A percentile compares a stretch with the other conserved stretches of the same genome.
phyloP scores from a whole-genome alignment of 2,797 vertebrate species.

The Emys orbicularis region DNA sequence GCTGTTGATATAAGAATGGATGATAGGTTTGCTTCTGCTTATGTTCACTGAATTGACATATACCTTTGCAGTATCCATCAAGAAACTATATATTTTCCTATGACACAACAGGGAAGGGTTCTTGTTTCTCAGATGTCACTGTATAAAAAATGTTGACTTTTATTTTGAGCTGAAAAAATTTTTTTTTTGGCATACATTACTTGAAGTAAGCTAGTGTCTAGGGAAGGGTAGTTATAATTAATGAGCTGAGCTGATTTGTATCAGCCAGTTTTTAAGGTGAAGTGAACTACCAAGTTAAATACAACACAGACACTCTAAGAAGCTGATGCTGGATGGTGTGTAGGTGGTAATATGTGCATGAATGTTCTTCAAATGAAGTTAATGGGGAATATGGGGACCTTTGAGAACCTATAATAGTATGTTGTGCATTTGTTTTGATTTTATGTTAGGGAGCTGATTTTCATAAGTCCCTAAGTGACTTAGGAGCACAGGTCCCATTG shows the following conservation, averaged over 20 bases:
- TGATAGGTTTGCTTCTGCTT: too few relatives aligned
- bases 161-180: slow-evolving; percentile 52
- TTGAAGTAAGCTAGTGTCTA: slow-evolving; percentile 64
- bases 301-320: not conserved
- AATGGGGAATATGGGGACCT: not conserved
- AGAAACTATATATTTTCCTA: not conserved
- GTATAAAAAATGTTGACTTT: not conserved
- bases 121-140: not conserved
- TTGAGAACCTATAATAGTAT: not conserved
- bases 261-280: slow-evolving; percentile 65
- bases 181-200: slow-evolving; percentile 72
- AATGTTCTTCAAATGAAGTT: slow-evolving; percentile 18
- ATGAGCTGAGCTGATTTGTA: slow-evolving; percentile 56
- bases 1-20: too few relatives aligned
- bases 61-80: not conserved
- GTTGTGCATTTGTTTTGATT: not conserved
- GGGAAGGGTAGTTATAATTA: slow-evolving; percentile 73
- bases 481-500: not conserved
- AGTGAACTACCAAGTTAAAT: slow-evolving; percentile 75
- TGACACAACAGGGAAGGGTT: not conserved
- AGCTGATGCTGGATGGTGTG: slow-evolving; percentile 32
- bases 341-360: accelerated
- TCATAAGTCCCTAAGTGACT: not conserved
- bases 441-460: not conserved
- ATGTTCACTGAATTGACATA: too few relatives aligned